Evolutionary conservation across 2,797 vertebrate genomes (phyloP).

Genomic region (Leptoclinus maculatus): DNA sequence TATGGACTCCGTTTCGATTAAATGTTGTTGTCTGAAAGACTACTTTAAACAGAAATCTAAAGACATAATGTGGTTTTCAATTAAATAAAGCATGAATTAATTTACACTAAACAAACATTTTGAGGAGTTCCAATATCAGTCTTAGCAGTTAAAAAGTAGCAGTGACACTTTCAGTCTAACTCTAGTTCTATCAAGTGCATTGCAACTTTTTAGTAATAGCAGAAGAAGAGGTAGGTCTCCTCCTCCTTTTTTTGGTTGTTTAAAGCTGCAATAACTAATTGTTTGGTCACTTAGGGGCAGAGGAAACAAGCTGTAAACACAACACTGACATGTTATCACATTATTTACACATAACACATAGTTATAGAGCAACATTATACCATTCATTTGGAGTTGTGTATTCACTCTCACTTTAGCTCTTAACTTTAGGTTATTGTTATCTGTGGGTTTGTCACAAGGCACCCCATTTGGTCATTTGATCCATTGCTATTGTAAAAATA

Average conservation of each 20-base stretch:
- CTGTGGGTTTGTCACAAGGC: background rate
- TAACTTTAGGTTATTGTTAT: background rate
- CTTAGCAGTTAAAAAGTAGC: background rate
- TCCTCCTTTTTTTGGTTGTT: background rate
- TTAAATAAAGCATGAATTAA: background rate
- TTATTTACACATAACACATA: background rate
- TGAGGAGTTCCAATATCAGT: background rate
- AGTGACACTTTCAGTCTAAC: background rate
- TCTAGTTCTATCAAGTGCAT: background rate
- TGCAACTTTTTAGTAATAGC: background rate
- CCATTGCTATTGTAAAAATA: background rate
- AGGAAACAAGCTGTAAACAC: conserved; percentile 1
- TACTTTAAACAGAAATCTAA: background rate
- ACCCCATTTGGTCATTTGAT: background rate
- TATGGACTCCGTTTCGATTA: background rate
- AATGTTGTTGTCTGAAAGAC: background rate
- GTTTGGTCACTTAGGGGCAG: background rate
- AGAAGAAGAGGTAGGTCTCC: background rate
- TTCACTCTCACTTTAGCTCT: background rate
- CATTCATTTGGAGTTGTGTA: background rate
- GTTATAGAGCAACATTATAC: background rate
- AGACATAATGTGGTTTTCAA: background rate
- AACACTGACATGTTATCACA: background rate
- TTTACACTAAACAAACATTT: background rate
- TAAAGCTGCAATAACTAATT: background rate